A percentile compares a stretch with the other conserved stretches of the same genome.
These are phyloP conservation scores for Seladonia tumulorum DNA, from an alignment of 2,888 invertebrate species.

Conservation along the genomic window DNA sequence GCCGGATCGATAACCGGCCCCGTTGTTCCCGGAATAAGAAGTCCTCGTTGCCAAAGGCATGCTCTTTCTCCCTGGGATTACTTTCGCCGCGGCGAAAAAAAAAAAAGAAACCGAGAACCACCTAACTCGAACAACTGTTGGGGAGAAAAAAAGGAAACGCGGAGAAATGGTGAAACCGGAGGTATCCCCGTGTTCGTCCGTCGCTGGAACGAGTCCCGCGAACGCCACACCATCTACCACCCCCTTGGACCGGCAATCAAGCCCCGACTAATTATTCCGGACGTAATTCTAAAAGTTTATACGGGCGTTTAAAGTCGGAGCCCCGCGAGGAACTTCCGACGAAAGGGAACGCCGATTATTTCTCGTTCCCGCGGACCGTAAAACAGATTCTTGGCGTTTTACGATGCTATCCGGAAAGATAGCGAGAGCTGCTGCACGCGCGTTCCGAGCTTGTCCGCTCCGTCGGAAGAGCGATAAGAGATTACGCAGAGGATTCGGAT, in stretches of 20 bases:
- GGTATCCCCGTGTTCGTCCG: constrained; percentile 12
- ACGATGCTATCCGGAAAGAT: constrained; percentile 7
- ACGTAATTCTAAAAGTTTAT: constrained; percentile 61
- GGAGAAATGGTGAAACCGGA: background rate
- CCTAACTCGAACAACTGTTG: background rate
- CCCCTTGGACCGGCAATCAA: constrained; percentile 43
- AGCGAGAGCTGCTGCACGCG: background rate
- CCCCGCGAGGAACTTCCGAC: constrained; percentile 4
- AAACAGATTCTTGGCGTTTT: constrained; percentile 43
- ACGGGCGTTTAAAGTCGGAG: constrained; percentile 42
- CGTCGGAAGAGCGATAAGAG: background rate
- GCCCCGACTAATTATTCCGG: constrained; percentile 57
- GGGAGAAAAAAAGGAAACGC: background rate
- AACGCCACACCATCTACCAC: background rate
- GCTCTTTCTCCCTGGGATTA: constrained; percentile 63
- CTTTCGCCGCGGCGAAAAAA: constrained; percentile 49
- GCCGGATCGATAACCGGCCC: constrained; percentile 59
- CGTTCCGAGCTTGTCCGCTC: constrained; percentile 1
- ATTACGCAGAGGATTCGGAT: background rate
- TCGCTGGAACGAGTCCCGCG: constrained; percentile 23
- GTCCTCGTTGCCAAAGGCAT: constrained; percentile 38
- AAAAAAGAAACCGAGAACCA: background rate
- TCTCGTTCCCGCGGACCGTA: constrained; percentile 37
- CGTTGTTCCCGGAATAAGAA: constrained; percentile 52
- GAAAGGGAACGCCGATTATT: constrained; percentile 44